phyloP scores from a whole-genome alignment of 2,888 invertebrate species.

The Eudasyphora cyanicolor region DNA sequence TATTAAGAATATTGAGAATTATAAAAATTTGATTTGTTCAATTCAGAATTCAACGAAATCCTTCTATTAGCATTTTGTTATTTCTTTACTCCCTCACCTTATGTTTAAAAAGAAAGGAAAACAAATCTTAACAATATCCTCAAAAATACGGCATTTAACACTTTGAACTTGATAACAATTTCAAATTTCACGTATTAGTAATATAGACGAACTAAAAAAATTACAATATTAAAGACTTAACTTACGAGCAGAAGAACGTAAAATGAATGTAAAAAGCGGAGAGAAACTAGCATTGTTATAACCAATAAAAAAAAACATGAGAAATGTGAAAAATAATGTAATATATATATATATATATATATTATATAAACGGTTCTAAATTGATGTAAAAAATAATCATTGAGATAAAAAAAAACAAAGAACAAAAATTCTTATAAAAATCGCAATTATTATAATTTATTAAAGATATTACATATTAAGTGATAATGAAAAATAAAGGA shows the following conservation, averaged over 20 bases:
- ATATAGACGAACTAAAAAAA: conserved; percentile 4
- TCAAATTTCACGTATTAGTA: conserved; percentile 27
- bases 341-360: no score
- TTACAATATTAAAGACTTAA: conserved; percentile 37
- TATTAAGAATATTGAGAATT: neutral
- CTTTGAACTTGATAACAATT: conserved; percentile 13
- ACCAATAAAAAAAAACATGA: neutral
- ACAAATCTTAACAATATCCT: conserved; percentile 14
- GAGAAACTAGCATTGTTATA: conserved; percentile 30
- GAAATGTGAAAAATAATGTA: conserved; percentile 18
- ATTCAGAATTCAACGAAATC: conserved; percentile 33
- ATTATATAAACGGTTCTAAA: conserved; percentile 2
- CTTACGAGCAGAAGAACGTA: neutral
- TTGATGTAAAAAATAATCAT: conserved; percentile 35
- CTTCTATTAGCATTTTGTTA: conserved; percentile 7
- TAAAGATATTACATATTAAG: conserved; percentile 40
- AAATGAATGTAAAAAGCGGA: conserved; percentile 12
- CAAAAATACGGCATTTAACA: conserved; percentile 31
- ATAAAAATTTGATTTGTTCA: neutral
- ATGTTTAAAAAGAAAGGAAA: conserved; percentile 1
- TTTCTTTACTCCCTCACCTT: neutral
- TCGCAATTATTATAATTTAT: conserved; percentile 41
- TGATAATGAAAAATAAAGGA: conserved; percentile 18
- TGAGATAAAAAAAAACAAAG: neutral
- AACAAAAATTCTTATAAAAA: conserved; percentile 29